Percentiles rank a stretch among this genome's conserved stretches.
These are phyloP conservation scores for Thysanoteuthis rhombus DNA, from an alignment of 2,888 invertebrate genomes.

Conservation along the genomic window DNA sequence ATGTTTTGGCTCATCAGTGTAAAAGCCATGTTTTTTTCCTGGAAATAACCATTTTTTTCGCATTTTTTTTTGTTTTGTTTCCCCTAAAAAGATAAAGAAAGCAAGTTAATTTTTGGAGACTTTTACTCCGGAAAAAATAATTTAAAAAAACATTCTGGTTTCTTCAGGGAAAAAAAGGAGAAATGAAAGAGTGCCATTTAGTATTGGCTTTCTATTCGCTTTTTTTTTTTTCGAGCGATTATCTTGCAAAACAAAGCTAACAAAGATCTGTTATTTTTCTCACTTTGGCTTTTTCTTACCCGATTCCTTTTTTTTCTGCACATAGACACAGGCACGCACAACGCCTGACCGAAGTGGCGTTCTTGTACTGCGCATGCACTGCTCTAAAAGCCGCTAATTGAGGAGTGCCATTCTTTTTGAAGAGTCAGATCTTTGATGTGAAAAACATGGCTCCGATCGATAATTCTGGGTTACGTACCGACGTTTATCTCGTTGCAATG, in stretches of 20 bases:
- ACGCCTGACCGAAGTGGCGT: neutral
- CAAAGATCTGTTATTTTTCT: neutral
- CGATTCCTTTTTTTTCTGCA: neutral
- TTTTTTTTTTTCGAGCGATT: neutral
- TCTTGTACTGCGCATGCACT: neutral
- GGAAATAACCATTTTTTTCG: no score
- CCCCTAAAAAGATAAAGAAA: no score
- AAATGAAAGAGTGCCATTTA: no score
- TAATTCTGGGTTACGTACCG: neutral
- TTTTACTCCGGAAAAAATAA: no score
- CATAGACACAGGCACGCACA: neutral
- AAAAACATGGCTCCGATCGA: neutral
- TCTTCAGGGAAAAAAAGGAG: no score
- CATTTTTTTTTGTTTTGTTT: no score
- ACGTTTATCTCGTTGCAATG: neutral
- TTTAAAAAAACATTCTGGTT: no score
- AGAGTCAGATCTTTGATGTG: neutral
- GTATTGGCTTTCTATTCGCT: neutral
- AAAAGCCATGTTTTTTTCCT: no score
- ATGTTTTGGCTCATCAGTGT: no score
- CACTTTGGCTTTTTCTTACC: neutral
- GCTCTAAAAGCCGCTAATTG: neutral
- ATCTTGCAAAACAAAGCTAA: neutral
- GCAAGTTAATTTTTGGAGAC: no score
- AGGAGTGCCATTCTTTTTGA: slow-evolving; percentile 12